These are phyloP conservation scores for Brachystomella parvula DNA, from an alignment of 1,140 invertebrate species.

Conservation along the genomic window DNA sequence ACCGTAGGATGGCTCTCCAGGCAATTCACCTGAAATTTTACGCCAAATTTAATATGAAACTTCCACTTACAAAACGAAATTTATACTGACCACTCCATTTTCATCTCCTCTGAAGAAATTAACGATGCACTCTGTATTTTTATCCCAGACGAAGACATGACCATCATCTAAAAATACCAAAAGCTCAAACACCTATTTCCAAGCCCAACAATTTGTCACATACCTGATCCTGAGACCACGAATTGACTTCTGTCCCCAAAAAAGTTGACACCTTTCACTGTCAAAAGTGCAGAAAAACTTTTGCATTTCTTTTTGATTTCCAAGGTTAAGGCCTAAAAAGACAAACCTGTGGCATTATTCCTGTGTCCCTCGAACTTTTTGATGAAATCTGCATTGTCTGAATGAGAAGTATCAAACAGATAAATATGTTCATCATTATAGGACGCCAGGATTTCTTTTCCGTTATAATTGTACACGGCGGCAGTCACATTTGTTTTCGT, in stretches of 20 bases:
- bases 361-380: constrained; percentile 71
- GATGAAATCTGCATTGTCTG: constrained; percentile 53
- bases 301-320: background rate
- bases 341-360: constrained; percentile 59
- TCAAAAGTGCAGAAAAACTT: constrained; percentile 13
- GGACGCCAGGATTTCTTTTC: constrained; percentile 78
- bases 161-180: too few relatives aligned
- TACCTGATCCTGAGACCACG: constrained; percentile 82
- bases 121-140: constrained; percentile 75
- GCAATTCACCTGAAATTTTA: constrained; percentile 65
- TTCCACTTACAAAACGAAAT: constrained; percentile 7
- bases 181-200: too few relatives aligned
- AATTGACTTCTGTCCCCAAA: constrained; percentile 86
- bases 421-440: constrained; percentile 93
- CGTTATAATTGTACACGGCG: constrained; percentile 84
- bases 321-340: background rate
- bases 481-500: constrained; percentile 62
- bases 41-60: background rate
- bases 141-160: constrained; percentile 92
- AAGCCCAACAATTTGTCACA: too few relatives aligned
- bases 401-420: constrained; percentile 64
- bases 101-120: constrained; percentile 78
- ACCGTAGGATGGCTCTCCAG: constrained; percentile 77
- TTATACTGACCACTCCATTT: constrained; percentile 75
- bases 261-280: constrained; percentile 89